Percentiles rank a stretch among this genome's conserved stretches.
Conservation (phyloP, 2,113 vertebrate species). For the Epinephelus fuscoguttatus region DNA sequence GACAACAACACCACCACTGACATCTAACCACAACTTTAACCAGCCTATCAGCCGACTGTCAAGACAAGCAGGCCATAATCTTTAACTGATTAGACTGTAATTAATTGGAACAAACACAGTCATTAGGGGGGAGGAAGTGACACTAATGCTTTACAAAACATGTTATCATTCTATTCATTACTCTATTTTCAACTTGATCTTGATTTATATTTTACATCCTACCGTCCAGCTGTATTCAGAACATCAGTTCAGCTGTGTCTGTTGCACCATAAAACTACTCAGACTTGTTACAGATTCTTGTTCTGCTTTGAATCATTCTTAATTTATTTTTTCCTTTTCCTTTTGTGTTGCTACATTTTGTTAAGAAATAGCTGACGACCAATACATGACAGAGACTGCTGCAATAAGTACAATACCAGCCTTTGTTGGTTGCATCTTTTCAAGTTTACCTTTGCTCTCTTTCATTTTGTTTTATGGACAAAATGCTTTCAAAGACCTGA, state of each 20-base stretch:
- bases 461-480: neutral
- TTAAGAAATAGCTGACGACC: neutral
- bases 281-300: too few species aligned
- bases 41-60: neutral
- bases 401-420: neutral
- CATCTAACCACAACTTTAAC: neutral
- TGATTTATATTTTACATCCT: neutral
- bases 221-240: neutral
- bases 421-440: neutral
- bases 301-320: neutral
- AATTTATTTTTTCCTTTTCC: neutral
- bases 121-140: neutral
- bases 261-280: neutral
- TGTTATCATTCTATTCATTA: neutral
- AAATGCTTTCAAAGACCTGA: neutral
- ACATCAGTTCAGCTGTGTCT: neutral
- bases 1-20: neutral
- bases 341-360: neutral
- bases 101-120: neutral
- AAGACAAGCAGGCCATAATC: neutral
- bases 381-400: neutral
- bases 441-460: neutral
- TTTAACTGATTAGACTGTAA: neutral
- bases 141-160: neutral
- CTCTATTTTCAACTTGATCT: neutral